Evolutionary conservation across 2,888 invertebrate species (phyloP).

Genomic region (Agrotis segetum): DNA sequence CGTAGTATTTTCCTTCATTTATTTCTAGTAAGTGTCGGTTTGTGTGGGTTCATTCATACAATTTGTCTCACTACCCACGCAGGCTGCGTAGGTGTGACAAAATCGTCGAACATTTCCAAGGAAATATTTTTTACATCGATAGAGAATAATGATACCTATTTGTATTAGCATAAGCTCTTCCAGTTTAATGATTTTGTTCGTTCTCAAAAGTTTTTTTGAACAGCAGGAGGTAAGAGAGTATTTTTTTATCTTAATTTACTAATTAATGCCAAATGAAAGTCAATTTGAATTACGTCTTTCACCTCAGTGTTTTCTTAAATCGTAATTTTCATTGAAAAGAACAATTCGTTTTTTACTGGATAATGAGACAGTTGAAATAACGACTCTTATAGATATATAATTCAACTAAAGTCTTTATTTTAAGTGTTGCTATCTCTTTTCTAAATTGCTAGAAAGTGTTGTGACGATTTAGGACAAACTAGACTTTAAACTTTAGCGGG

Average conservation of each 20-base stretch:
- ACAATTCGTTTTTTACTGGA: not conserved
- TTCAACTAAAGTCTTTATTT: not conserved
- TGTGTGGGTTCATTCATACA: conserved; percentile 29
- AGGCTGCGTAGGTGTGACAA: conserved; percentile 26
- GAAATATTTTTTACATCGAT: not conserved
- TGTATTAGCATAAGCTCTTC: not conserved
- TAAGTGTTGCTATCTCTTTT: no score
- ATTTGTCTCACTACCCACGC: conserved; percentile 29
- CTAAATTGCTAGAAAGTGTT: not conserved
- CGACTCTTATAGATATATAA: not conserved
- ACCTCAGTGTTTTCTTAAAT: not conserved
- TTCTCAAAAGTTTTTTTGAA: conserved; percentile 6
- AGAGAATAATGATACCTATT: not conserved
- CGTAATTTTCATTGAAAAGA: not conserved
- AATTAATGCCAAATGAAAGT: not conserved
- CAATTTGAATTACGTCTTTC: conserved; percentile 14
- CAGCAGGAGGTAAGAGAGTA: not conserved
- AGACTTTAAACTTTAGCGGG: not conserved
- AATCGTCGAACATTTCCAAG: conserved; percentile 13
- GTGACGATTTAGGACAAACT: not conserved
- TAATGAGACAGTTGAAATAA: not conserved
- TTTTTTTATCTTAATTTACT: not conserved
- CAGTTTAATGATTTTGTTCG: not conserved
- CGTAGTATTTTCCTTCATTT: conserved; percentile 13
- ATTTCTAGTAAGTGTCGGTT: conserved; percentile 15